Percentiles rank a stretch among this genome's conserved stretches.
Conservation (phyloP, 2,113 vertebrate genomes). For the Phyllopteryx taeniolatus region DNA sequence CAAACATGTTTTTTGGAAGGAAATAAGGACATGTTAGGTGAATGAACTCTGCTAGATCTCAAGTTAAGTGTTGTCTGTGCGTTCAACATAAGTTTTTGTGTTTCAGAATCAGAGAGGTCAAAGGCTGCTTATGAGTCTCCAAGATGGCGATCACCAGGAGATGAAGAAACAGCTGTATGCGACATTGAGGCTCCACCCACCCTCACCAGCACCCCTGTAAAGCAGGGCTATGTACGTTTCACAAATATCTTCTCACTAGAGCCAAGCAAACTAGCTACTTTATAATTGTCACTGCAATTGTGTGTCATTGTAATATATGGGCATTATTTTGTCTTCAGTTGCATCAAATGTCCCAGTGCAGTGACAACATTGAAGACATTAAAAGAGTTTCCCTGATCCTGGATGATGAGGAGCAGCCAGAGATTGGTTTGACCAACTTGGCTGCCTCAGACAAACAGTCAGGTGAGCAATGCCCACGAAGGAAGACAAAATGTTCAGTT, state of each 20-base stretch:
- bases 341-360: slow-evolving; percentile 75
- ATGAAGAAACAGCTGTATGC: slow-evolving; percentile 50
- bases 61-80: neutral
- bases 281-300: neutral
- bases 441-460: slow-evolving; percentile 69
- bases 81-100: neutral
- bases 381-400: slow-evolving; percentile 63
- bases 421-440: slow-evolving; percentile 67
- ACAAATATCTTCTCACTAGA: neutral
- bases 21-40: neutral
- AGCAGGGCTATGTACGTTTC: slow-evolving; percentile 80
- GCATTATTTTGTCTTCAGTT: slow-evolving; percentile 43
- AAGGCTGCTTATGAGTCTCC: slow-evolving; percentile 48
- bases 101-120: slow-evolving; percentile 39
- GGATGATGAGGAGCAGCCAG: slow-evolving; percentile 68
- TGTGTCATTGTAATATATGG: slow-evolving; percentile 2
- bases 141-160: slow-evolving; percentile 71
- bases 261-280: neutral
- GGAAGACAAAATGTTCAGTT: neutral
- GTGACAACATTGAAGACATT: slow-evolving; percentile 68
- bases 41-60: neutral
- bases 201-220: slow-evolving; percentile 78
- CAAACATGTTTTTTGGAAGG: neutral
- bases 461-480: slow-evolving; percentile 67
- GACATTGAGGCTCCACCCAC: slow-evolving; percentile 41